Evolutionary conservation across 2,888 invertebrate genomes (phyloP).

Genomic region (Caenorhabditis macrosperma): DNA sequence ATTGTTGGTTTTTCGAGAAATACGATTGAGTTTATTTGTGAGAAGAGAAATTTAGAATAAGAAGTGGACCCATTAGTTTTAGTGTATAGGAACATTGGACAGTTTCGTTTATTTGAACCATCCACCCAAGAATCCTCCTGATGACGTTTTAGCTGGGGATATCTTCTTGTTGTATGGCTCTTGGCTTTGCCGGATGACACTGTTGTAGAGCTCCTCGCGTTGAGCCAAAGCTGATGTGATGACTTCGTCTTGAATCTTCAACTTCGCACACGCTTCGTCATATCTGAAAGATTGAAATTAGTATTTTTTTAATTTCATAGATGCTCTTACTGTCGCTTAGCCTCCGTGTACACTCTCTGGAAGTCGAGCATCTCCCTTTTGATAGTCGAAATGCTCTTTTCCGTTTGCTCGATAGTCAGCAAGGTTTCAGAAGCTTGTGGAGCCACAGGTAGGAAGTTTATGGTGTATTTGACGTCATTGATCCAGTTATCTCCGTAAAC

Average conservation of each 20-base stretch:
- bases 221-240: constrained; percentile 68
- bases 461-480: constrained; percentile 75
- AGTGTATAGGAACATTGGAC: not conserved
- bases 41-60: not conserved
- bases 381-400: constrained; percentile 70
- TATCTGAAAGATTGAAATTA: constrained; percentile 59
- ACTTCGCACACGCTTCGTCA: constrained; percentile 71
- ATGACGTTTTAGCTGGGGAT: constrained; percentile 56
- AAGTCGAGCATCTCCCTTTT: constrained; percentile 79
- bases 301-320: not conserved
- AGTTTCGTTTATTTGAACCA: constrained; percentile 43
- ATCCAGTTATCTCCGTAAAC: constrained; percentile 81
- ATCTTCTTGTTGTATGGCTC: constrained; percentile 55
- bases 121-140: constrained; percentile 62
- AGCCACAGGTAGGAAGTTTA: constrained; percentile 75
- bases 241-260: constrained; percentile 76
- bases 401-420: constrained; percentile 60
- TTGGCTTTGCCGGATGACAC: constrained; percentile 54
- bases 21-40: not conserved
- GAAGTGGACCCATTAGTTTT: not conserved
- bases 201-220: constrained; percentile 76
- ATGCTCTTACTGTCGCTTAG: constrained; percentile 72
- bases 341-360: constrained; percentile 77
- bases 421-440: constrained; percentile 58
- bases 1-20: not conserved